These are phyloP conservation scores for Oceanodroma leucorhoa DNA, from an alignment of 2,797 vertebrate species.

Conservation along the genomic window DNA sequence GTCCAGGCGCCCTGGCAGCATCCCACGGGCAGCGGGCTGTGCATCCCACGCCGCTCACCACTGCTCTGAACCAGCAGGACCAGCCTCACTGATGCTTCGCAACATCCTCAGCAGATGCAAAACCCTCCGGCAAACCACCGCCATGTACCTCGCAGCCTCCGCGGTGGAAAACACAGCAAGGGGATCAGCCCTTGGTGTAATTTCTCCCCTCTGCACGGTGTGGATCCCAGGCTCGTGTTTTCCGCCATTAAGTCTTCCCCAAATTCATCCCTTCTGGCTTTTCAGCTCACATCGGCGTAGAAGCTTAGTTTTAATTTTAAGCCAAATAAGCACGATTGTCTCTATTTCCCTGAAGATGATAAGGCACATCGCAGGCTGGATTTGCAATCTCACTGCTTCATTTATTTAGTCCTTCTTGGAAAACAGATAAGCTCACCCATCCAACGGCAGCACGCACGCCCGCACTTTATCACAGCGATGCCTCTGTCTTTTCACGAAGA, in stretches of 20 bases:
- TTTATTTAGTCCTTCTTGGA: constrained; percentile 54
- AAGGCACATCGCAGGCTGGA: constrained; percentile 29
- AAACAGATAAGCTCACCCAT: constrained; percentile 55
- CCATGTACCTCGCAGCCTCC: fast-evolving
- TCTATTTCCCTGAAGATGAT: constrained; percentile 44
- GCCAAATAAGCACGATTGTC: constrained; percentile 34
- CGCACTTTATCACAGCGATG: neutral
- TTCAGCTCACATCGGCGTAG: neutral
- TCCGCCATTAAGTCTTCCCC: neutral
- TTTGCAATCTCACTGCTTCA: constrained; percentile 44
- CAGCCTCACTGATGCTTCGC: neutral
- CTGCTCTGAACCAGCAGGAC: neutral
- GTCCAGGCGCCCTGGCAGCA: neutral
- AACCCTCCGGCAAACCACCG: neutral
- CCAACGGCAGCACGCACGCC: neutral
- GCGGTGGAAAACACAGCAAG: fast-evolving
- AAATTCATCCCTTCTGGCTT: constrained; percentile 30
- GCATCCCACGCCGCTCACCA: neutral
- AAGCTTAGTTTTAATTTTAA: constrained; percentile 47
- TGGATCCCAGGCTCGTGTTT: neutral
- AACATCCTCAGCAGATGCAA: neutral
- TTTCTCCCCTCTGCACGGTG: neutral
- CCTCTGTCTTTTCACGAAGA: constrained; percentile 28
- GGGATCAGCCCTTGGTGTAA: neutral
- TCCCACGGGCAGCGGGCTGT: fast-evolving